Base-by-base conservation (phyloP, 2,888 invertebrate genomes). In the Erebia aethiops region DNA sequence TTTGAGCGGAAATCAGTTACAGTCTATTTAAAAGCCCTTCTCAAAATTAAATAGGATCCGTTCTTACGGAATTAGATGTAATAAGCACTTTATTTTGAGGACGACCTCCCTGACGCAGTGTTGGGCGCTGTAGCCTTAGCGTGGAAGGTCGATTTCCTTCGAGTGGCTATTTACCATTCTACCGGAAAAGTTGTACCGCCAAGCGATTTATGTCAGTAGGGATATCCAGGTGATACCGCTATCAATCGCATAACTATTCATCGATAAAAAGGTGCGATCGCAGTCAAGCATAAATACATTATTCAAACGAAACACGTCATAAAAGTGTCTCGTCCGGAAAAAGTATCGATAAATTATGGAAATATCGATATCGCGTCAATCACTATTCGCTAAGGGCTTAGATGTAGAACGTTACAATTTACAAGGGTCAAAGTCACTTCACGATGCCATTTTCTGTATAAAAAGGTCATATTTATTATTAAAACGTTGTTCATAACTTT, bases 391-490 rank as follows among this genome's bases (percentile, higher is more conserved):
- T 4, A 18, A 54, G 35, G 52, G 52, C 35, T 64, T 54, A 8
- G 52, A 51, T 9, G 35, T 26, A n/a, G 21, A 14, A 35, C 13
- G 18, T 41, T 43, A 65, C 65, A 54, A 66, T 41, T 66, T 66
- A 66, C 66, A 66, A 66, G 66, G 66, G 66, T 66, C 56, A 43
- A 56, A 57, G 21, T 56, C 43, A 56, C 56, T 66, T 66, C 46
- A 65, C 43, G 43, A 43, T 13, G 54, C 7, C 54, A 51, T 51
- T 18, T 57, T 41, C 16, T 13, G 35, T 52, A 66, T 57, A 66
- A 66, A 66, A 66, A 66, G 66, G 56, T 21, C 43, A 56, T 66
- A 26, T 57, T 10, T 35, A 51, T 54, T 54, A 54, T 54, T 3
- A 54, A 18, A 18, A 18, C 54, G 54, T 54, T 61, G 18, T 61